Percentiles rank a stretch among this genome's conserved stretches.
Evolutionary conservation across 2,113 vertebrate genomes (phyloP).

Genomic region (Bos javanicus): DNA sequence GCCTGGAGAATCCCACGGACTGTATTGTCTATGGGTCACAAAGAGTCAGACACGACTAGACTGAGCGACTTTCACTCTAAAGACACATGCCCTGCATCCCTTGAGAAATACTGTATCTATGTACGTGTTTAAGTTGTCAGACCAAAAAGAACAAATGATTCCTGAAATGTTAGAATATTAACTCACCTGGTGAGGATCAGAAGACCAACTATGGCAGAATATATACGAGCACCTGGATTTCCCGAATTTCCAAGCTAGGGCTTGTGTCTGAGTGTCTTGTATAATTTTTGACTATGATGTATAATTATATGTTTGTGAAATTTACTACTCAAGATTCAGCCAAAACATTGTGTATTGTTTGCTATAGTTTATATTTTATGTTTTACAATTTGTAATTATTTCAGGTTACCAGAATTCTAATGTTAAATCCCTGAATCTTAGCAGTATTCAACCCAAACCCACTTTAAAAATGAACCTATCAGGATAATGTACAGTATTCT

Average conservation of each 20-base stretch:
- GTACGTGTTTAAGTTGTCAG: not conserved
- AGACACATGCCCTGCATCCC: not conserved
- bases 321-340: not conserved
- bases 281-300: not conserved
- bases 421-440: not conserved
- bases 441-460: not conserved
- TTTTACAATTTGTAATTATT: not conserved
- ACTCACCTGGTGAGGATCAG: not conserved
- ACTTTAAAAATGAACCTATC: not conserved
- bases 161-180: not conserved
- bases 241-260: not conserved
- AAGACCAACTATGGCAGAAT: not conserved
- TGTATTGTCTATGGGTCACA: not conserved
- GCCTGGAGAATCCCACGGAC: not conserved
- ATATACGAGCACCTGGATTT: not conserved
- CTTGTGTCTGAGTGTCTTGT: not conserved
- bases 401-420: not conserved
- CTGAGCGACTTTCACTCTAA: not conserved
- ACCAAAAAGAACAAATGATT: not conserved
- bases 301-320: not conserved
- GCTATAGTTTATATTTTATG: not conserved
- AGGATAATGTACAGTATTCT: not conserved
- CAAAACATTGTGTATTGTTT: not conserved
- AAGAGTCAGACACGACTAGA: not conserved
- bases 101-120: not conserved